Evolutionary conservation across 2,888 invertebrate species (phyloP).

Genomic region (Meandrusa payeni): DNA sequence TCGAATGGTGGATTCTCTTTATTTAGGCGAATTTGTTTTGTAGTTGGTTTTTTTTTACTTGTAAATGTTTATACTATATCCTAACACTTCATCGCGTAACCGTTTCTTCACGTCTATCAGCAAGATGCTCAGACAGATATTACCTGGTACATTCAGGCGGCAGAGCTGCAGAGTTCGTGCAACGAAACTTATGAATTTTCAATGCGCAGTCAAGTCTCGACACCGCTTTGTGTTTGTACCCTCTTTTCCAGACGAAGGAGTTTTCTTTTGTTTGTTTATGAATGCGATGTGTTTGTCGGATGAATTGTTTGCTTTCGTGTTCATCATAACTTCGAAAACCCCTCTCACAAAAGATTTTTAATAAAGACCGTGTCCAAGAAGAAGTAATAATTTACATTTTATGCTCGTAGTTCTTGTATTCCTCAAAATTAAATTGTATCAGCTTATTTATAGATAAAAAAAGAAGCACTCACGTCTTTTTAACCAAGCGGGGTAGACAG

Average conservation of each 20-base stretch:
- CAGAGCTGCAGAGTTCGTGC: constrained; percentile 18
- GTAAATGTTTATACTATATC: background rate
- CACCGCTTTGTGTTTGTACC: constrained; percentile 25
- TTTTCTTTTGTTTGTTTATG: constrained; percentile 24
- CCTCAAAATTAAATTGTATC: no score
- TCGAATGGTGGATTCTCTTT: no score
- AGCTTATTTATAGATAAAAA: no score
- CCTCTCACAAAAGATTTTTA: constrained; percentile 14
- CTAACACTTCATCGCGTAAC: background rate
- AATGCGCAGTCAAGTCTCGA: constrained; percentile 23
- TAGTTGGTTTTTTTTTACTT: no score
- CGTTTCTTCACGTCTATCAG: no score
- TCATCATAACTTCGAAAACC: constrained; percentile 19
- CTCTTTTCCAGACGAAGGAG: constrained; percentile 25
- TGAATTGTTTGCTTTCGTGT: constrained; percentile 23
- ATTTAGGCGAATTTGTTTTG: no score
- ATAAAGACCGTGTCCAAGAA: constrained; percentile 7
- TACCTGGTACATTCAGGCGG: constrained; percentile 12
- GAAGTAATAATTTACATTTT: no score
- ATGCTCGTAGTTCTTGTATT: no score
- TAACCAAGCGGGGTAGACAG: no score
- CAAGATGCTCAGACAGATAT: constrained; percentile 13
- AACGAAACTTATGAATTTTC: constrained; percentile 24
- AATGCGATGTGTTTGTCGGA: constrained; percentile 24
- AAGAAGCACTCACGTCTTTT: no score